Evolutionary conservation across 2,113 vertebrate species (phyloP).

Genomic region (Morone chrysops): DNA sequence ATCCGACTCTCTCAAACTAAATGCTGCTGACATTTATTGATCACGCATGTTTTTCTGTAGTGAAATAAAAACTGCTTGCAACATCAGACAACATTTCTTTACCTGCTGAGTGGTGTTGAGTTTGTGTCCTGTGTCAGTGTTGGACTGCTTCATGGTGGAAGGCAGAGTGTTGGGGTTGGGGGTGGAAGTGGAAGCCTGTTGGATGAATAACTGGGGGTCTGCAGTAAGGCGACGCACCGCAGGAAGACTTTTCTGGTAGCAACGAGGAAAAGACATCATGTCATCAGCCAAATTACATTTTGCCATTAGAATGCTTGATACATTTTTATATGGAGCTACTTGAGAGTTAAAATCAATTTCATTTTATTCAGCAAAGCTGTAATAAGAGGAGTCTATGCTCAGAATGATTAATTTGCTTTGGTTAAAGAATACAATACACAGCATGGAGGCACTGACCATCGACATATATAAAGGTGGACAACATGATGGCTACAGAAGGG

Average conservation of each 20-base stretch:
- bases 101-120: constrained; percentile 86
- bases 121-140: constrained; percentile 67
- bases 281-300: background rate
- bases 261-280: background rate
- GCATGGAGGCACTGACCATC: background rate
- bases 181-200: constrained; percentile 83
- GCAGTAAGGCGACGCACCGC: constrained; percentile 91
- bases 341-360: fast-evolving
- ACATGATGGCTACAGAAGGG: no score
- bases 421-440: background rate
- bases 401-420: background rate
- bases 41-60: background rate
- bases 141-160: constrained; percentile 18
- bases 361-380: background rate
- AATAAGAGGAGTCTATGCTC: background rate
- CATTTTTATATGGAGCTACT: background rate
- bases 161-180: background rate
- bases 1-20: background rate
- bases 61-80: background rate
- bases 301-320: background rate
- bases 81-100: constrained; percentile 58
- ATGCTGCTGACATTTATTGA: background rate
- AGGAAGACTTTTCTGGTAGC: constrained; percentile 90
- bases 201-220: constrained; percentile 91
- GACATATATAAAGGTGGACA: no score